Percentiles rank a stretch among this genome's conserved stretches.
These are phyloP conservation scores for Eurosta solidaginis DNA, from an alignment of 1,140 invertebrate genomes.

Conservation along the genomic window DNA sequence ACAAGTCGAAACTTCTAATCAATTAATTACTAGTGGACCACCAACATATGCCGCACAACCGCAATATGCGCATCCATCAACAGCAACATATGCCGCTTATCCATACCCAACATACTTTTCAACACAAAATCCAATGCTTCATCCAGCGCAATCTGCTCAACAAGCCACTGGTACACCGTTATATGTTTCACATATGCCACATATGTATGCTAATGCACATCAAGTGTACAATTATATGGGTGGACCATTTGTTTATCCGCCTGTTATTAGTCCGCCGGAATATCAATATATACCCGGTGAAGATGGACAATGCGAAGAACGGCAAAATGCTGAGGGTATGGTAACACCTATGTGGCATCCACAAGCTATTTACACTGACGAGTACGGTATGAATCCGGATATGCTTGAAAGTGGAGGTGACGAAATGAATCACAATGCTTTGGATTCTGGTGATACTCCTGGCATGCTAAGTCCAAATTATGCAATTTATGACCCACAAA, in stretches of 20 bases:
- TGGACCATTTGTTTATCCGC: constrained; percentile 41
- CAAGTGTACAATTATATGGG: constrained; percentile 46
- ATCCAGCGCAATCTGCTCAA: constrained; percentile 43
- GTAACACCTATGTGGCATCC: constrained; percentile 47
- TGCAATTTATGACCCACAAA: constrained; percentile 51
- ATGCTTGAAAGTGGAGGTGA: constrained; percentile 40
- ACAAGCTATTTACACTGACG: constrained; percentile 48
- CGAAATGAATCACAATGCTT: constrained; percentile 52
- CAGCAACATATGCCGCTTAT: constrained; percentile 45
- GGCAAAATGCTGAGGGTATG: constrained; percentile 37
- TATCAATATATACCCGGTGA: constrained; percentile 47
- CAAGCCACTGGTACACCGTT: constrained; percentile 49
- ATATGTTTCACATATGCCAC: constrained; percentile 42
- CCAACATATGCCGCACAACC: constrained; percentile 37
- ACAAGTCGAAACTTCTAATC: constrained; percentile 30
- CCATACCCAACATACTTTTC: constrained; percentile 47
- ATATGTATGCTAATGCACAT: constrained; percentile 39
- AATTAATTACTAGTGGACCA: constrained; percentile 40
- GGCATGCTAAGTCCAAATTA: constrained; percentile 56
- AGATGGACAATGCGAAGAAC: constrained; percentile 43
- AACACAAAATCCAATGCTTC: constrained; percentile 39
- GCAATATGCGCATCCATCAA: constrained; percentile 38
- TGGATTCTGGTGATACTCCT: constrained; percentile 46
- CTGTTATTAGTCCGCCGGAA: constrained; percentile 43
- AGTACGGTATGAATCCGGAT: constrained; percentile 44